Evolutionary conservation across 1,140 invertebrate species (phyloP), one percentile per base, ranked within the genome.

Genomic region (Eufriesea mexicana): DNA sequence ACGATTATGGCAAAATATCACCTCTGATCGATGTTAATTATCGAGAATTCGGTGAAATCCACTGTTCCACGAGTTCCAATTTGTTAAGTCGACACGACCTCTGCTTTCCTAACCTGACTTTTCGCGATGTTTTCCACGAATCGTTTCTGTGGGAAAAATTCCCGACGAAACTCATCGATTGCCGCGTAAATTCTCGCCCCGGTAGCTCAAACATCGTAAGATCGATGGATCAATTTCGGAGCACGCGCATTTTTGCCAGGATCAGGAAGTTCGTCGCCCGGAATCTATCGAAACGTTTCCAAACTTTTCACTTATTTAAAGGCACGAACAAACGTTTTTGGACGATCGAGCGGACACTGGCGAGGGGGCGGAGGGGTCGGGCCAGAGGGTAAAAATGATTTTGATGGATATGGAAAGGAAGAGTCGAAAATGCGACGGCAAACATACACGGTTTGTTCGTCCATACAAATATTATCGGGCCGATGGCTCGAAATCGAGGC

Each of bases 391-490:
- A 79, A 59, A 71, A 51, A 70, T 62, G 45, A 79, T 64, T 80
- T 80, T 73, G 57, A 73, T 73, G 61, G 70, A 80, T 73, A 80
- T 73, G 70, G 61, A 55, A 72, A 76, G 62, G 42, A 64, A 71
- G n/a, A 66, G 59, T 66, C 54, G 64, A 54, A 79, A 70, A 55
- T 79, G 82, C 57, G 51, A 62, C 55, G 72, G 55, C 61, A 79
- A 77, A 71, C 28, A 67, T 20, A 57, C 64, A 45, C 62, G 61
- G 45, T 57, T n/a, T 55, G 54, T 76, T 54, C 70, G 71, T 51
- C 59, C 72, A 49, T 75, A 71, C 75, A 79, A 86, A 86, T 82
- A 79, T 86, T 79, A 87, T 83, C 84, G 81, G 84, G 47, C 54
- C 28, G 76, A 79, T 66, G 81, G 81, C 42, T 79, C 49, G 86